Evolutionary conservation across 2,797 vertebrate species (phyloP).

Genomic region (Melanogrammus aeglefinus): DNA sequence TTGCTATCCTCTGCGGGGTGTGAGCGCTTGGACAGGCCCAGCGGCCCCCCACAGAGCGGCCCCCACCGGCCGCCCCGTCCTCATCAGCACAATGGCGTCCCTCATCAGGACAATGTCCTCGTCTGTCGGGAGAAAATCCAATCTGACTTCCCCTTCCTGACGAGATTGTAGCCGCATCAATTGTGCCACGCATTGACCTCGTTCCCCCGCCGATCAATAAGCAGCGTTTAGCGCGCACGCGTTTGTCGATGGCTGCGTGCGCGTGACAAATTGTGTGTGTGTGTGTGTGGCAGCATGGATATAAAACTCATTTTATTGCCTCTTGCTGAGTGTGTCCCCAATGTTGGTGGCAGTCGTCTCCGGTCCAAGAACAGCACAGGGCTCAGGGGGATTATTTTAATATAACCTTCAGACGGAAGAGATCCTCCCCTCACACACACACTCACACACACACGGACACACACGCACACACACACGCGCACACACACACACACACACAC

Average conservation of each 20-base stretch:
- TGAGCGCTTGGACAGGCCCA: neutral
- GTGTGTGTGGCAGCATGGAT: neutral
- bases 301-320: neutral
- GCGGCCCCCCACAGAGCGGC: too few relatives aligned
- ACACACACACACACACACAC: too few relatives aligned
- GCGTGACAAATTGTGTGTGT: neutral
- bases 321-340: neutral
- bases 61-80: too few relatives aligned
- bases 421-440: neutral
- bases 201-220: neutral
- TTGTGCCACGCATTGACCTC: neutral
- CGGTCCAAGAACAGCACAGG: too few relatives aligned
- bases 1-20: slow-evolving; percentile 5
- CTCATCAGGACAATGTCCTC: neutral
- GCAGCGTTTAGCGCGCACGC: neutral
- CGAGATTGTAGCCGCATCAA: neutral
- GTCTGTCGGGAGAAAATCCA: neutral
- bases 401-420: neutral
- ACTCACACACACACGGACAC: neutral
- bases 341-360: too few relatives aligned
- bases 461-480: too few relatives aligned
- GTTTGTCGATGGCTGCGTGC: neutral
- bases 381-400: neutral
- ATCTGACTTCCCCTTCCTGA: neutral
- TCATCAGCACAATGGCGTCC: neutral